phyloP scores from a whole-genome alignment of 2,888 invertebrate species.

The Capitulum mitella region DNA sequence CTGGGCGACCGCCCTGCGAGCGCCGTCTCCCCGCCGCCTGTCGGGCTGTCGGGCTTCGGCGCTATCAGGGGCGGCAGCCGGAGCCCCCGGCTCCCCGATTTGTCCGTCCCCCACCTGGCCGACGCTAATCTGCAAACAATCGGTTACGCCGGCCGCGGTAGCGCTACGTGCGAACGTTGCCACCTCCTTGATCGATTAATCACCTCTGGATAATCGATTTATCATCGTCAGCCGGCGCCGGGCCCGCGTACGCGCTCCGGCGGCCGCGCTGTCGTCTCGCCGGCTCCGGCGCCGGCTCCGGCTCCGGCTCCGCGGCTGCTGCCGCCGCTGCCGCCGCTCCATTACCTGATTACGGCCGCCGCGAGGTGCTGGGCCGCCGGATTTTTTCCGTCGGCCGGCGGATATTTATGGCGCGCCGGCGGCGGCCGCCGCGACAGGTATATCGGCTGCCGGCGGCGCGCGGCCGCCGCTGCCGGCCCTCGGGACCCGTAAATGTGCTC shows the following conservation, averaged over 20 bases:
- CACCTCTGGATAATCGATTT: constrained; percentile 17
- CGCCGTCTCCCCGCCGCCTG: too few species aligned
- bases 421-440: neutral
- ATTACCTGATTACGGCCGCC: constrained; percentile 1
- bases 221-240: neutral
- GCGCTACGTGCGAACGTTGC: constrained; percentile 3
- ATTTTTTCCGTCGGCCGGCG: neutral
- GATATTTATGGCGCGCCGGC: neutral
- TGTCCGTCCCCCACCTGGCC: neutral
- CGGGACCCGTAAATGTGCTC: neutral
- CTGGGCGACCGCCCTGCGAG: neutral
- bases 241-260: neutral
- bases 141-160: neutral
- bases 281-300: neutral
- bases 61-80: too few species aligned
- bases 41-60: too few species aligned
- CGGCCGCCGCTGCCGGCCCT: neutral
- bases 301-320: neutral
- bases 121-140: constrained; percentile 3
- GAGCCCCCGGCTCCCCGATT: neutral
- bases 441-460: neutral
- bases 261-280: neutral
- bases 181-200: constrained; percentile 18
- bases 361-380: neutral
- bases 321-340: neutral